Percentiles rank a stretch among this genome's conserved stretches.
Evolutionary conservation across 2,113 vertebrate species (phyloP).

Genomic region (Pedionomus torquatus): DNA sequence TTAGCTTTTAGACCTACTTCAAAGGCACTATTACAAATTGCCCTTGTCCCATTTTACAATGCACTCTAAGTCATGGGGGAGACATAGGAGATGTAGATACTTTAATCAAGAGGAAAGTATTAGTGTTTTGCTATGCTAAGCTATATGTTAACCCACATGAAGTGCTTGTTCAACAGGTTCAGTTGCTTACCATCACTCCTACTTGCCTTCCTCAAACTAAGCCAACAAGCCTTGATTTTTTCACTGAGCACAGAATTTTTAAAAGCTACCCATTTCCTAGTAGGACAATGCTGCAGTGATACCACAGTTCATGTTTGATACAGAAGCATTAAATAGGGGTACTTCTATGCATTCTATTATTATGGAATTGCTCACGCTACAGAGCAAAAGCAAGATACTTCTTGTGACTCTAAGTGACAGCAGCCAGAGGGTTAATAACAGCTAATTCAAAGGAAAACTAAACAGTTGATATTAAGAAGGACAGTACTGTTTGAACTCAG

Average conservation of each 20-base stretch:
- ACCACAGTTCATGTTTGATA: not conserved
- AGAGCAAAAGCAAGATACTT: not conserved
- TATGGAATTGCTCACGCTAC: not conserved
- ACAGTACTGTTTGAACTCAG: fast-evolving
- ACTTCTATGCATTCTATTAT: not conserved
- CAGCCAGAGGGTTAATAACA: not conserved
- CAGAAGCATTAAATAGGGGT: fast-evolving
- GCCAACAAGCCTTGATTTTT: not conserved
- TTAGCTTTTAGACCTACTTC: not conserved
- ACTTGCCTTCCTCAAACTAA: not conserved
- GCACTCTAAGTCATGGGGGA: not conserved
- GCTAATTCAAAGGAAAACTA: not conserved
- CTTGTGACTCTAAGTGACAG: not conserved
- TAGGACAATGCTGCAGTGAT: not conserved
- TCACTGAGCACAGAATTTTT: not conserved
- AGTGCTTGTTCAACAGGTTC: not conserved
- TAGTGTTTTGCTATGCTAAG: not conserved
- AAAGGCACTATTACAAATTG: not conserved
- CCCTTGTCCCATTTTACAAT: not conserved
- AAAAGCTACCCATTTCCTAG: not conserved
- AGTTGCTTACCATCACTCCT: not conserved
- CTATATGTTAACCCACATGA: not conserved
- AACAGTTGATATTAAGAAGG: not conserved
- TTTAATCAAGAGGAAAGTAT: not conserved
- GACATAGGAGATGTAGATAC: not conserved